Evolutionary conservation across 2,888 invertebrate genomes (phyloP).

Genomic region (Rhagophthalmus giganteus): DNA sequence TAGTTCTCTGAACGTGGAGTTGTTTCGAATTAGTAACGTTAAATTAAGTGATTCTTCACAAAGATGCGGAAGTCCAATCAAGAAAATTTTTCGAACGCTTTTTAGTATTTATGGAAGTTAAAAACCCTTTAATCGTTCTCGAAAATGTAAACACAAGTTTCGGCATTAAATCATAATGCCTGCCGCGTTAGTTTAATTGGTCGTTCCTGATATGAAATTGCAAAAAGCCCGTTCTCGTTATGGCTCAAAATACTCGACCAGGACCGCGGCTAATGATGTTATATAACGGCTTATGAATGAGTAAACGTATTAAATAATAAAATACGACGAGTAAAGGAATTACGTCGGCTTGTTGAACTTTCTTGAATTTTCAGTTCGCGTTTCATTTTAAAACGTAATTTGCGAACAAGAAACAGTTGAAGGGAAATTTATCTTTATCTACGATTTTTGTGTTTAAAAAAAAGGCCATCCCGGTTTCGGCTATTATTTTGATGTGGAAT

Average conservation of each 20-base stretch:
- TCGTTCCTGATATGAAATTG: not conserved
- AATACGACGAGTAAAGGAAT: not conserved
- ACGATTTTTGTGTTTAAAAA: too few species aligned
- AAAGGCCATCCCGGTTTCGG: too few species aligned
- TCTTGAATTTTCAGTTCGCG: not conserved
- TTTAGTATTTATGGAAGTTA: too few species aligned
- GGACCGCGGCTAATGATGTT: not conserved
- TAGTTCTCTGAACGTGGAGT: constrained; percentile 19
- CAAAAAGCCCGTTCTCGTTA: not conserved
- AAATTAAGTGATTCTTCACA: not conserved
- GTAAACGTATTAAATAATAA: not conserved
- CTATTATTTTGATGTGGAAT: too few species aligned
- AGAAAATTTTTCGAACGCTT: too few species aligned
- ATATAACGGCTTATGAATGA: not conserved
- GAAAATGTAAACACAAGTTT: too few species aligned
- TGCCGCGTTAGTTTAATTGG: not conserved
- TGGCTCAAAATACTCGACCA: not conserved
- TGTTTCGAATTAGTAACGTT: not conserved
- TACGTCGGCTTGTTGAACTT: not conserved
- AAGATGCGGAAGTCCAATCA: too few species aligned
- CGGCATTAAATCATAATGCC: not conserved
- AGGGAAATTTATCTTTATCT: too few species aligned
- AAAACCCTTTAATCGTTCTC: too few species aligned
- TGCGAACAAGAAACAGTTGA: not conserved
- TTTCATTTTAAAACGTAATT: not conserved